Evolutionary conservation across 2,113 vertebrate genomes (phyloP).

Genomic region (Cathartes aura): DNA sequence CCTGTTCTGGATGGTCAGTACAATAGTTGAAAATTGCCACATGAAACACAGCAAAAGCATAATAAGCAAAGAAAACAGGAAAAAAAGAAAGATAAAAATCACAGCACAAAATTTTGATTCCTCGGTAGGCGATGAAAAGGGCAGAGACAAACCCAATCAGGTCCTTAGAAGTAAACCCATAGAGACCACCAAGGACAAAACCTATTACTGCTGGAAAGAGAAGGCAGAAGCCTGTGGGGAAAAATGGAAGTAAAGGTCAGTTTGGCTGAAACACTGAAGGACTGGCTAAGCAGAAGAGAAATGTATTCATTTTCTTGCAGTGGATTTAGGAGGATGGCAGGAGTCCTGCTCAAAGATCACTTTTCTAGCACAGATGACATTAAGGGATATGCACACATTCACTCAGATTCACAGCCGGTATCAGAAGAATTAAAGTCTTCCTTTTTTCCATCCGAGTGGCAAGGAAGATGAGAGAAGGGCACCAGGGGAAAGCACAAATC

Average conservation of each 20-base stretch:
- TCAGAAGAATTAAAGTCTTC: neutral
- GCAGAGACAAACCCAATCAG: neutral
- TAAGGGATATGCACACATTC: neutral
- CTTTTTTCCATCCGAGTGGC: accelerated
- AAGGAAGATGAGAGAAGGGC: neutral
- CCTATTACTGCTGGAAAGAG: neutral
- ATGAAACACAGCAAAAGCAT: neutral
- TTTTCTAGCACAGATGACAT: neutral
- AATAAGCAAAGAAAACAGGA: neutral
- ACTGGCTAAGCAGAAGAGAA: slow-evolving; percentile 1
- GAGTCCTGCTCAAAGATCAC: neutral
- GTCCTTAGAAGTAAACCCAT: neutral
- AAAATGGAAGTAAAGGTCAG: slow-evolving; percentile 19
- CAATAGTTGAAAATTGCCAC: neutral
- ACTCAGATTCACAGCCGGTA: neutral
- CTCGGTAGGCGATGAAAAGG: neutral
- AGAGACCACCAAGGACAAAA: neutral
- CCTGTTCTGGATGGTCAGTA: neutral
- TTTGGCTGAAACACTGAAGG: neutral
- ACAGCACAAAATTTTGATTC: neutral
- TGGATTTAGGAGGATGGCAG: neutral
- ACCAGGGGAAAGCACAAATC: neutral
- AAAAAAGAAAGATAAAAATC: neutral
- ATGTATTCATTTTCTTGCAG: neutral
- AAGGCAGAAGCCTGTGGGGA: neutral